Base-by-base conservation (phyloP, 2,113 vertebrate species). In the Tor tambroides region DNA sequence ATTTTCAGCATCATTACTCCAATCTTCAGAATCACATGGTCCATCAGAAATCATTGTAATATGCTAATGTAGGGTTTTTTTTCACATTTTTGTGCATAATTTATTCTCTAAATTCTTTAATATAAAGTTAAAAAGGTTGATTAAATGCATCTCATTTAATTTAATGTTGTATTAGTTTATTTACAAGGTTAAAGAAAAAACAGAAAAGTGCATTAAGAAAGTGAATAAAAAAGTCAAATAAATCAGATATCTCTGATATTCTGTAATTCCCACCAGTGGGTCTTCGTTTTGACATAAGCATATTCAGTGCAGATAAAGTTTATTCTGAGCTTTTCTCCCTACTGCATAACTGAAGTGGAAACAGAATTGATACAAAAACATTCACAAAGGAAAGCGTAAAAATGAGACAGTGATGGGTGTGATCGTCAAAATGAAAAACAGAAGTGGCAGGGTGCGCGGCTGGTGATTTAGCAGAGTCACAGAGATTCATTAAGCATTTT, bases 351-450 rank as follows among this genome's bases (percentile, higher is more conserved):
- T 81, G 49, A 63, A 17, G 32, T 28, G 59, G 26, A 38, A 77
- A 71, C 51, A 23, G 41, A 76, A 85, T 38, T 65, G 56, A 78
- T 63, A 85, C 59, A 83, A 51, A 63, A 82, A 77, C 85, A 87
- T 84, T 59, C 12, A 54, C 69, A 38, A 72, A 49, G 74, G 63
- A 49, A 78, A 86, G 88, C 46, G 80, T 67, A 87, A 89, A 87
- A 89, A 89, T 12, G 14, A 87, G 71, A 78, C 63, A 28, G 65
- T 80, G 86, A 90, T 83, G 84, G 88, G 78, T 69, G 84, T 78
- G 86, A 89, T 83, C 51, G 51, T 88, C 88, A 89, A 89, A 89
- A 88, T 87, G 88, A 88, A 86, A 87, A 87, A 86, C 75, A 35
- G 81, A 71, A 84, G 65, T 65, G 61, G 56, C 49, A 76, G 76